Evolutionary conservation across 1,140 invertebrate species (phyloP).

Genomic region (Zophobas morio): DNA sequence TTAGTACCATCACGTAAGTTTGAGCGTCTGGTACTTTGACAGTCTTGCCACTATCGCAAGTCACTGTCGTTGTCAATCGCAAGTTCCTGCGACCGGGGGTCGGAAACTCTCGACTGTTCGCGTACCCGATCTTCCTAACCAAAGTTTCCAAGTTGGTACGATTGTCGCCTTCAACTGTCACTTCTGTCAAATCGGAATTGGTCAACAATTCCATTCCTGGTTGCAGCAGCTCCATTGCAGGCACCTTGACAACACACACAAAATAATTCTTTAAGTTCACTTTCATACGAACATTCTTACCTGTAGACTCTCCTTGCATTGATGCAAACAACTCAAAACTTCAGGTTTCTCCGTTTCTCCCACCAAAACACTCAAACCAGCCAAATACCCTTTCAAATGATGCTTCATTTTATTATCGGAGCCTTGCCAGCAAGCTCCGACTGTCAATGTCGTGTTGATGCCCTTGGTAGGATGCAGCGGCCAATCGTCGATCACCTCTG

Average conservation of each 20-base stretch:
- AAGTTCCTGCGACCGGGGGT: conserved; percentile 93
- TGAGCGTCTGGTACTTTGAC: conserved; percentile 83
- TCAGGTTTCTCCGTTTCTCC: conserved; percentile 84
- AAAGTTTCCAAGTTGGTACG: conserved; percentile 90
- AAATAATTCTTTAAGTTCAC: too few relatives aligned
- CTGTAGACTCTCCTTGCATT: conserved; percentile 88
- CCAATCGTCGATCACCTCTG: conserved; percentile 99
- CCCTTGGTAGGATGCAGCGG: conserved; percentile 96
- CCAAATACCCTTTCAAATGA: conserved; percentile 89
- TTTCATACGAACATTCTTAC: too few relatives aligned
- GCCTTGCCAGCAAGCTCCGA: conserved; percentile 98
- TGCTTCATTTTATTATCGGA: conserved; percentile 91
- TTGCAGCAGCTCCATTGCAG: conserved; percentile 82
- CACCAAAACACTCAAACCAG: conserved; percentile 87
- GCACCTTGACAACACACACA: conserved; percentile 69
- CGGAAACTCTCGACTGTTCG: conserved; percentile 90
- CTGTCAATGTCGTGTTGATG: conserved; percentile 92
- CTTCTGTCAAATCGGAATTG: conserved; percentile 87
- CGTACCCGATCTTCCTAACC: conserved; percentile 90
- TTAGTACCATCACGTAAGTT: conserved; percentile 89
- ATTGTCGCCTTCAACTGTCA: conserved; percentile 92
- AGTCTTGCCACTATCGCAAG: conserved; percentile 80
- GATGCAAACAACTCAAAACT: conserved; percentile 87
- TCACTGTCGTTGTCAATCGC: conserved; percentile 84
- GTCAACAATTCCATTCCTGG: conserved; percentile 82